These are phyloP conservation scores for Eristalinus aeneus DNA, from an alignment of 2,888 invertebrate species.

Conservation along the genomic window DNA sequence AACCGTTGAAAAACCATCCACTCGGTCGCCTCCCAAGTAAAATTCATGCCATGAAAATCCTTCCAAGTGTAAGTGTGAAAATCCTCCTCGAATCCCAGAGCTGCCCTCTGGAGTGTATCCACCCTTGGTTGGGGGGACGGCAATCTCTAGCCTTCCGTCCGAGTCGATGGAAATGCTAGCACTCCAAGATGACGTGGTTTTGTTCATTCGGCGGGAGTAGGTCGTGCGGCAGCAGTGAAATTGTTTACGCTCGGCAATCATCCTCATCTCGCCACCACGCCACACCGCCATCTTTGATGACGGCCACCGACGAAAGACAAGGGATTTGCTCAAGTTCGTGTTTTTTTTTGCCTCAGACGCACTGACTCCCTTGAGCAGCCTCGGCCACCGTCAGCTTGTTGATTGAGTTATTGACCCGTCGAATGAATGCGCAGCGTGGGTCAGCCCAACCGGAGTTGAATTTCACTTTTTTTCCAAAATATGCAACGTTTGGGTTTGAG, in stretches of 20 bases:
- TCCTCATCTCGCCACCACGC: slow-evolving; percentile 7
- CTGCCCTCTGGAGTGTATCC: slow-evolving; percentile 49
- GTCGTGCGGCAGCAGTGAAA: slow-evolving; percentile 54
- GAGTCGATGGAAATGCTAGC: slow-evolving; percentile 34
- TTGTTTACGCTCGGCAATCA: slow-evolving; percentile 56
- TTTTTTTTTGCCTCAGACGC: not conserved
- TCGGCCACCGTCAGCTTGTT: slow-evolving; percentile 41
- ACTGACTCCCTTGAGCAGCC: slow-evolving; percentile 10
- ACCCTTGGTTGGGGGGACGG: slow-evolving; percentile 29
- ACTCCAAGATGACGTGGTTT: slow-evolving; percentile 42
- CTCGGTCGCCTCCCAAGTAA: slow-evolving; percentile 58
- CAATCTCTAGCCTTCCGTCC: slow-evolving; percentile 46
- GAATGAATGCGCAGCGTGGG: slow-evolving; percentile 27
- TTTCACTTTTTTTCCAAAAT: slow-evolving; percentile 35
- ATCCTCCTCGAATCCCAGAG: slow-evolving; percentile 51
- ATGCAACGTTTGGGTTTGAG: slow-evolving; percentile 50
- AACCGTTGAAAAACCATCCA: slow-evolving; percentile 36
- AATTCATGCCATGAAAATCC: slow-evolving; percentile 51
- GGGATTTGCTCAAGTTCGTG: slow-evolving; percentile 4
- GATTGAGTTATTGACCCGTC: slow-evolving; percentile 68
- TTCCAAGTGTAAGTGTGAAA: slow-evolving; percentile 63
- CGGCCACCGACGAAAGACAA: slow-evolving; percentile 28
- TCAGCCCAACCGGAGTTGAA: slow-evolving; percentile 18
- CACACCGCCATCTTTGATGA: too few relatives aligned
- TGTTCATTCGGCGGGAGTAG: slow-evolving; percentile 44